Evolutionary conservation across 2,888 invertebrate genomes (phyloP), one percentile per base, ranked within the genome.

Genomic region (Caenorhabditis sp.): DNA sequence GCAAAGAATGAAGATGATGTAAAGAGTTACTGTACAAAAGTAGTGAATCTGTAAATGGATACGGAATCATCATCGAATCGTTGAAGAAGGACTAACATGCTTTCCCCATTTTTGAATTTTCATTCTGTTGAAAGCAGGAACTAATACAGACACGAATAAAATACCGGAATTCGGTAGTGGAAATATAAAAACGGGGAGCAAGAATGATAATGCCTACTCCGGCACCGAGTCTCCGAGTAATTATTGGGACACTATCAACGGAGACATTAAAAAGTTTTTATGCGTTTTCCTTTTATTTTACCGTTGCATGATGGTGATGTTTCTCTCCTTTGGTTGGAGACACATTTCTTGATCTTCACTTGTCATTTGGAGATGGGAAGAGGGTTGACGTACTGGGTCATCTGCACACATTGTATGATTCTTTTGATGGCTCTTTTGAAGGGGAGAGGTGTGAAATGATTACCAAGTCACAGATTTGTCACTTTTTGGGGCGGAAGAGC

Each of bases 1-100:
- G 59, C 90, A 90, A 2, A 89, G 77, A 8, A 87, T 85, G 58
- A 90, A 90, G 22, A 90, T 88, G 1, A 88, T 38, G 76, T 90
- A 90, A 26, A 90, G 74, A 14, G 75, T 72, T 19, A 84, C 70
- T 19, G 85, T 86, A 49, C 87, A 88, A 47, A 88, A 79, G 68
- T 88, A 86, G 54, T 89, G 87, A n/a, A 88, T 82, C 83, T 88
- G 86, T n/a, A 88, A 68, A 31, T 14, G 51, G 7, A 12, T 51
- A 51, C 51, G 22, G 51, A 22, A 51, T 0, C 12, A 35, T 49
- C 19, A 31, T 51, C 10, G 51, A 54, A 24, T 8, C 10, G 8
- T 26, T 19, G 22, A 31, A 35, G 8, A 28, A 2, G 7, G 44
- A 59, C 77, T 59, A 41, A 77, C 77, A 41, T 77, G 69, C 44